phyloP scores from a whole-genome alignment of 2,113 vertebrate species.

The Pachycephala philippinensis region DNA sequence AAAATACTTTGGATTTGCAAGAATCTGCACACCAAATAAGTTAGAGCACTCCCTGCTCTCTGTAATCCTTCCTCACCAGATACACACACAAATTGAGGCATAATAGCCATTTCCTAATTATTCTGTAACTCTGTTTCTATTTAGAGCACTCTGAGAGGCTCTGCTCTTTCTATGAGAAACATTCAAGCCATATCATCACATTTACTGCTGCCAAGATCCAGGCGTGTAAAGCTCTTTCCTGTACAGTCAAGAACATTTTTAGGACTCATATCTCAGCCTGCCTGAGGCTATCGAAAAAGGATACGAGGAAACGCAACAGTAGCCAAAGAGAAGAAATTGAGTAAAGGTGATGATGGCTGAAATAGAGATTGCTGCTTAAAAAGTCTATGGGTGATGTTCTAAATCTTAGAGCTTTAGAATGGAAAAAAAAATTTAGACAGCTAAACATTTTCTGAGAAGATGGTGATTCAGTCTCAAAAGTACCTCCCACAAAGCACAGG shows the following conservation, averaged over 20 bases:
- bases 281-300: not conserved
- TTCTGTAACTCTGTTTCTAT: not conserved
- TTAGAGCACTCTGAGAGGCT: not conserved
- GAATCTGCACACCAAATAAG: not conserved
- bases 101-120: conserved; percentile 2
- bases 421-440: not conserved
- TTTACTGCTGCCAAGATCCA: not conserved
- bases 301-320: not conserved
- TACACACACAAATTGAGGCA: not conserved
- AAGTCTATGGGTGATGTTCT: not conserved
- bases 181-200: not conserved
- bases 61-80: not conserved
- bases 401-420: not conserved
- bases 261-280: not conserved
- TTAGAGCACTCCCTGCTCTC: not conserved
- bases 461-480: not conserved
- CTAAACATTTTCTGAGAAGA: not conserved
- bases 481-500: not conserved
- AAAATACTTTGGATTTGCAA: not conserved
- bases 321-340: not conserved
- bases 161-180: not conserved
- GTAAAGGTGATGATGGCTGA: not conserved
- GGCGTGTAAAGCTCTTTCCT: not conserved
- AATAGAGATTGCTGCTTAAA: not conserved
- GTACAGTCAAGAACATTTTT: not conserved